Evolutionary conservation across 1,140 invertebrate genomes (phyloP).

Genomic region (Heliconius congener): DNA sequence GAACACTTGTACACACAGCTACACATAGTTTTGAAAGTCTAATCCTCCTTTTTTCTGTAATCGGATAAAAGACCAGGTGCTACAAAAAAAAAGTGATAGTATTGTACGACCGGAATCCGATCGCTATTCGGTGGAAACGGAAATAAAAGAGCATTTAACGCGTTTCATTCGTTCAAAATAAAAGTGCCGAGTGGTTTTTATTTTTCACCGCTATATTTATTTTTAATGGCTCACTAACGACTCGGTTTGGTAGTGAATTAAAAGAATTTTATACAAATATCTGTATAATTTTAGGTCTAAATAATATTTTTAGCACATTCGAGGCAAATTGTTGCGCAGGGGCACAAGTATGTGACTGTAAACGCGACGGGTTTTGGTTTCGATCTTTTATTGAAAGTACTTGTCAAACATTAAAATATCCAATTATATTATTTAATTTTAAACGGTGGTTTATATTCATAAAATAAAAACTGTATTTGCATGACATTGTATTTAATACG

Average conservation of each 20-base stretch:
- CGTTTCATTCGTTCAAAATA: slow-evolving; percentile 30
- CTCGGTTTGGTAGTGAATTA: slow-evolving; percentile 8
- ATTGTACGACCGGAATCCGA: slow-evolving; percentile 34
- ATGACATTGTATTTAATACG: too few species aligned
- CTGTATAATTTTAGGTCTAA: background rate
- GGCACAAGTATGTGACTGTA: too few species aligned
- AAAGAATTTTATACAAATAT: background rate
- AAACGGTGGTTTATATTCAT: too few species aligned
- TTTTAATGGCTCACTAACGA: slow-evolving; percentile 19
- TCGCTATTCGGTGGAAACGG: slow-evolving; percentile 23
- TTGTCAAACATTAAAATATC: too few species aligned
- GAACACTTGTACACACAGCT: background rate
- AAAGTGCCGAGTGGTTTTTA: slow-evolving; percentile 26
- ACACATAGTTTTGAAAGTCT: background rate
- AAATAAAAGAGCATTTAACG: slow-evolving; percentile 34
- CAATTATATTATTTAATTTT: too few species aligned
- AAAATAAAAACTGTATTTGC: too few species aligned
- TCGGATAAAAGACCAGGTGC: slow-evolving; percentile 27
- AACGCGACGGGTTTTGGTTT: too few species aligned
- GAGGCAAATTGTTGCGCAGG: too few species aligned
- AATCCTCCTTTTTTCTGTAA: slow-evolving; percentile 9
- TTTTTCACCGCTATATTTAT: slow-evolving; percentile 14
- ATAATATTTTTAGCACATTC: too few species aligned
- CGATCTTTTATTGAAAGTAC: too few species aligned
- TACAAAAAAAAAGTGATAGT: slow-evolving; percentile 24